Conservation (phyloP, 2,888 invertebrate species). For the Oscheius sp. region DNA sequence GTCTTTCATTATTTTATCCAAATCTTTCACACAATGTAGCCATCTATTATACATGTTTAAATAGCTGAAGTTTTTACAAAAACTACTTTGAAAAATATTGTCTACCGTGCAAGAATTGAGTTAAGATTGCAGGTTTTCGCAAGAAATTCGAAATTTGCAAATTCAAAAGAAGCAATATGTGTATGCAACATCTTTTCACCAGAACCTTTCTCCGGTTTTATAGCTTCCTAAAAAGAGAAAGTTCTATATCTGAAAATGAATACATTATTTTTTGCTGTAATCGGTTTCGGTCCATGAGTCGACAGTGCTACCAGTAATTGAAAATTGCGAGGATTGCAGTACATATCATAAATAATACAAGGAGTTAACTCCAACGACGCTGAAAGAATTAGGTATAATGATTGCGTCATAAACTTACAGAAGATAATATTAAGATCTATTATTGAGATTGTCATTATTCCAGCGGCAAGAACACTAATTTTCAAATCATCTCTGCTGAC, state of each 20-base stretch:
- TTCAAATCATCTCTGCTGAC: conserved; percentile 3
- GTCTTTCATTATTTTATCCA: conserved; percentile 8
- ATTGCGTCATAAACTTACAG: background rate
- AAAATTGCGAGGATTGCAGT: background rate
- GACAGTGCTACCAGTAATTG: background rate
- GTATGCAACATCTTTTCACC: background rate
- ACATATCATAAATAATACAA: conserved; percentile 14
- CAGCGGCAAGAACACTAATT: conserved; percentile 23
- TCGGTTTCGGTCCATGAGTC: conserved; percentile 10
- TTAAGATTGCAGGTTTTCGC: too few relatives aligned
- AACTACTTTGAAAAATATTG: background rate
- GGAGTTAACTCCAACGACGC: conserved; percentile 8
- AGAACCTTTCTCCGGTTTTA: background rate
- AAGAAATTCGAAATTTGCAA: too few relatives aligned
- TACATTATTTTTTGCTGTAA: background rate
- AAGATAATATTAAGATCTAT: background rate
- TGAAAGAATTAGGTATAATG: background rate
- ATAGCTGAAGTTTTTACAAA: background rate
- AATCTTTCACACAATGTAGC: background rate
- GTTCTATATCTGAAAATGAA: background rate
- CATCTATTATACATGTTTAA: conserved; percentile 5
- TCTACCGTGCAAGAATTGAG: too few relatives aligned
- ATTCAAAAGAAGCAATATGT: too few relatives aligned
- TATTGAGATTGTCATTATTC: conserved; percentile 3
- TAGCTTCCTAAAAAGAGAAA: background rate